Evolutionary conservation across 2,888 invertebrate genomes (phyloP).

Genomic region (Melinaea menophilus): DNA sequence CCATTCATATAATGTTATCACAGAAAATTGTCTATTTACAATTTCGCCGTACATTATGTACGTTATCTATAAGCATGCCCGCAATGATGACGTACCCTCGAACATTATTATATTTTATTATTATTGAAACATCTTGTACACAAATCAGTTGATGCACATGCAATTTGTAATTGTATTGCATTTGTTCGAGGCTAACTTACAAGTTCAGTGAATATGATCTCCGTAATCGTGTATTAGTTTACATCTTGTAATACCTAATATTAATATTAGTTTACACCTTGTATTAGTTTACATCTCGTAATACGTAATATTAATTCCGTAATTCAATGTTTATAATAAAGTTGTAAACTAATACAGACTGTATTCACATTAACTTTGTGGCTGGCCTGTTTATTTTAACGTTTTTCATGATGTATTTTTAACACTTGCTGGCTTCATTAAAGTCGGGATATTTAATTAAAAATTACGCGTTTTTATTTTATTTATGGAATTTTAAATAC

Average conservation of each 20-base stretch:
- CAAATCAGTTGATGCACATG: background rate
- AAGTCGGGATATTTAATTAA: slow-evolving; percentile 27
- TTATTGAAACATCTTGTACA: slow-evolving; percentile 5
- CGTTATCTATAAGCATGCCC: slow-evolving; percentile 64
- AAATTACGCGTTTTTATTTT: slow-evolving; percentile 26
- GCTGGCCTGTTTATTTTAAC: background rate
- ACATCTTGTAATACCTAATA: slow-evolving; percentile 24
- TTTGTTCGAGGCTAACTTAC: slow-evolving; percentile 33
- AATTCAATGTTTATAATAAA: slow-evolving; percentile 12
- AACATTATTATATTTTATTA: slow-evolving; percentile 27
- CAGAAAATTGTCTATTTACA: slow-evolving; percentile 80
- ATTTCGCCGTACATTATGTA: slow-evolving; percentile 75
- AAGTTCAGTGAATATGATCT: slow-evolving; percentile 34
- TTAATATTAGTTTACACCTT: slow-evolving; percentile 22
- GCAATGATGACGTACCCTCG: slow-evolving; percentile 55
- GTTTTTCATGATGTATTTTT: slow-evolving; percentile 6
- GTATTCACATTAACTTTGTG: slow-evolving; percentile 2
- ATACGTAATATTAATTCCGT: slow-evolving; percentile 9
- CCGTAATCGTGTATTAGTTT: slow-evolving; percentile 31
- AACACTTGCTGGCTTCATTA: slow-evolving; percentile 15
- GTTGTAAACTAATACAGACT: slow-evolving; percentile 25
- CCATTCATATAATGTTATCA: slow-evolving; percentile 76
- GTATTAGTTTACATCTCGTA: slow-evolving; percentile 33
- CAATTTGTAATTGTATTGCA: slow-evolving; percentile 12
- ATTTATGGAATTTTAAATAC: slow-evolving; percentile 27